Evolutionary conservation across 2,888 invertebrate genomes (phyloP).

Genomic region (Leucophora obtusa): DNA sequence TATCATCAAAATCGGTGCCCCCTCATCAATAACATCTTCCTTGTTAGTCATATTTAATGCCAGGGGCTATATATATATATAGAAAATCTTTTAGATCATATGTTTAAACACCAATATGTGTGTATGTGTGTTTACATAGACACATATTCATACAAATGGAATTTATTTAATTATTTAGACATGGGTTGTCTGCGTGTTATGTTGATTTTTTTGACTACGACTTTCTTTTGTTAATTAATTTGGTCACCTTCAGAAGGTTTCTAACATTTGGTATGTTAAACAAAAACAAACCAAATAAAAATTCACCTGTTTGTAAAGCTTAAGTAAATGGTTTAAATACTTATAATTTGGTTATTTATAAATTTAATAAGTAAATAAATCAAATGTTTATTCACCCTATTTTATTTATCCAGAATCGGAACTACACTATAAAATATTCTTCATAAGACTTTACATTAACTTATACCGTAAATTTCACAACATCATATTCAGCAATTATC

Average conservation of each 20-base stretch:
- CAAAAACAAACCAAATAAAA: slow-evolving; percentile 7
- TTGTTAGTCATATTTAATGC: background rate
- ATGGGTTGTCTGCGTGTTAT: slow-evolving; percentile 20
- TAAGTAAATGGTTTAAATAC: slow-evolving; percentile 49
- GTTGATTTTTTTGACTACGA: background rate
- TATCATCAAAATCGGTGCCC: too few species aligned
- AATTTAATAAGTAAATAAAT: too few species aligned
- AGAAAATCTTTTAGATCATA: background rate
- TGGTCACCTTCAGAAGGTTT: background rate
- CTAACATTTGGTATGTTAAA: background rate
- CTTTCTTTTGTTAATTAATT: slow-evolving; percentile 12
- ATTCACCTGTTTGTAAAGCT: slow-evolving; percentile 48
- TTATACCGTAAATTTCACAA: too few species aligned
- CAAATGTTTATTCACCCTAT: too few species aligned
- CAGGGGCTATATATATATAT: background rate
- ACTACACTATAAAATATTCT: too few species aligned
- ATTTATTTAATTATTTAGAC: slow-evolving; percentile 27
- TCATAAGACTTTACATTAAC: too few species aligned
- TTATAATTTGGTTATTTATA: background rate
- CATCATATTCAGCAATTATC: too few species aligned
- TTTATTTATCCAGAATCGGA: too few species aligned
- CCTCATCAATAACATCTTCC: too few species aligned
- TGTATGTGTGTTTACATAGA: too few species aligned
- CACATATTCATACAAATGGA: slow-evolving; percentile 12
- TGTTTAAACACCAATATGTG: too few species aligned